Percentiles rank a stretch among this genome's conserved stretches.
Evolutionary conservation across 2,888 invertebrate genomes (phyloP).

Genomic region (Aphodius granarius): DNA sequence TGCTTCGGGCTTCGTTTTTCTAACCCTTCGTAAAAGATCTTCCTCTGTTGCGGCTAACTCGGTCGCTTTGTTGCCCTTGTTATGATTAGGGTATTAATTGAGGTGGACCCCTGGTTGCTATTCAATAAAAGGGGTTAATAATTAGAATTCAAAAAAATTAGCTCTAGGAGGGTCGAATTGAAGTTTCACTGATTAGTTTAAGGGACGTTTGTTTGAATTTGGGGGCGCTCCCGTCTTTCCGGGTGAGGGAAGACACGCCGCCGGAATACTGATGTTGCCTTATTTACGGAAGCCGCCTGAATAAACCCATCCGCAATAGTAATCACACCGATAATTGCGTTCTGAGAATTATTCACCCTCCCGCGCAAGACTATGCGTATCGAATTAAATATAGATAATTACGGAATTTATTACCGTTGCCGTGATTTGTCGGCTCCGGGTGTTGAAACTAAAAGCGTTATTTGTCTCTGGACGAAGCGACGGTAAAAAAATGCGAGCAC

Average conservation of each 20-base stretch:
- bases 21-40: background rate
- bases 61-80: background rate
- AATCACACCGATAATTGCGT: conserved; percentile 14
- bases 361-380: background rate
- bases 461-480: conserved; percentile 8
- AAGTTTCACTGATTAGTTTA: background rate
- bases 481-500: background rate
- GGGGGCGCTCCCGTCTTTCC: background rate
- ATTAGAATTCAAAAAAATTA: background rate
- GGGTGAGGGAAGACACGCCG: background rate
- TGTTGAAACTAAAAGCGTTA: background rate
- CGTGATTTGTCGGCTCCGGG: background rate
- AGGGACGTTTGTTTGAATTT: background rate
- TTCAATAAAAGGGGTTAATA: background rate
- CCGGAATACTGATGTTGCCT: conserved; percentile 2
- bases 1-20: background rate
- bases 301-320: conserved; percentile 13
- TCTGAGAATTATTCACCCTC: conserved; percentile 13
- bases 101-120: background rate
- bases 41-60: background rate
- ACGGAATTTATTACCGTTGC: background rate
- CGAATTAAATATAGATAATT: background rate
- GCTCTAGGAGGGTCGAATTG: background rate
- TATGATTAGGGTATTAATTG: background rate
- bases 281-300: conserved; percentile 12